phyloP scores from a whole-genome alignment of 2,113 vertebrate genomes.

The Ameiurus melas region DNA sequence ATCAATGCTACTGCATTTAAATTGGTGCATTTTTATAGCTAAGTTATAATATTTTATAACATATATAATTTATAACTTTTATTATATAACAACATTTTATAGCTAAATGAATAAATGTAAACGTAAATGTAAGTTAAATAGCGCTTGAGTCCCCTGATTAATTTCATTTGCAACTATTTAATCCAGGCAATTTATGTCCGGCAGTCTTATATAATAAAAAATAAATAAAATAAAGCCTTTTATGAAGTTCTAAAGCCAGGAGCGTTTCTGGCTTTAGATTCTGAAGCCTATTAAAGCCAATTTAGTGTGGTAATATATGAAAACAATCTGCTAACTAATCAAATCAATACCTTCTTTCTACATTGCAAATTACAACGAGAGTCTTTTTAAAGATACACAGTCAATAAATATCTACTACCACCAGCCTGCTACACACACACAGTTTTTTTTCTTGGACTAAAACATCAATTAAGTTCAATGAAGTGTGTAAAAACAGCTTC shows the following conservation, averaged over 20 bases:
- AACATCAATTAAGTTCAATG: not conserved
- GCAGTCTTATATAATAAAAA: not conserved
- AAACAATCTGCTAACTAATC: not conserved
- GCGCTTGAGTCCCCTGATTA: not conserved
- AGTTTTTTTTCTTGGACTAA: not conserved
- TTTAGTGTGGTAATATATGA: not conserved
- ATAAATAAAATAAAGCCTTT: not conserved
- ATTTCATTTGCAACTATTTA: not conserved
- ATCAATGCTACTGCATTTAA: not conserved
- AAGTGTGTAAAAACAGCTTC: not conserved
- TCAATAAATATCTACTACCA: not conserved
- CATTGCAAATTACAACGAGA: not conserved
- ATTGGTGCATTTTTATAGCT: not conserved
- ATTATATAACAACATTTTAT: too few species aligned
- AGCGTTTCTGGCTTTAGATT: not conserved
- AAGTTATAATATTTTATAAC: not conserved
- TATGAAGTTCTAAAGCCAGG: not conserved
- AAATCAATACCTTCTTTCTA: not conserved
- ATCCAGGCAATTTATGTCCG: not conserved
- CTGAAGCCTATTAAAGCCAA: not conserved
- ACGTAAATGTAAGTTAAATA: not conserved
- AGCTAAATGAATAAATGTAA: too few species aligned
- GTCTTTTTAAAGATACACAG: not conserved
- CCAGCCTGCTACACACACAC: not conserved
- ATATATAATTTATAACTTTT: too few species aligned